A percentile compares a stretch with the other conserved stretches of the same genome.
phyloP scores from a whole-genome alignment of 2,113 vertebrate genomes.

The Microcebus ravelobensis region DNA sequence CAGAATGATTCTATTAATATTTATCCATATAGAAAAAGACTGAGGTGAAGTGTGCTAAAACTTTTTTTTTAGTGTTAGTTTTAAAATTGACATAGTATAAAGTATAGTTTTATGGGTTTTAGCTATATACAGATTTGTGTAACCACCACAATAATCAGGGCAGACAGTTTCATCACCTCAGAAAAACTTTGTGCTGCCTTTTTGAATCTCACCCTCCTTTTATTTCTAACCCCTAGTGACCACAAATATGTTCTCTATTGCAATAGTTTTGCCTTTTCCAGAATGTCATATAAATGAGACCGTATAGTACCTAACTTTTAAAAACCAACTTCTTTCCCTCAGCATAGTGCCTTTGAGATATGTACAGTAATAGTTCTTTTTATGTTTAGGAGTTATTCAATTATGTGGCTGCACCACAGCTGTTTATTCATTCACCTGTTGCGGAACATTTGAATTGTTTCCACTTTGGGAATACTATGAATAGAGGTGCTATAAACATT shows the following conservation, averaged over 20 bases:
- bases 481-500: neutral
- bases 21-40: neutral
- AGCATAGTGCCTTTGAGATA: neutral
- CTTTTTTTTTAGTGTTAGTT: neutral
- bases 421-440: neutral
- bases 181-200: neutral
- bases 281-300: neutral
- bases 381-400: neutral
- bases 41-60: neutral
- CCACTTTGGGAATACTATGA: neutral
- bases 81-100: neutral
- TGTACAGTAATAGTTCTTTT: neutral
- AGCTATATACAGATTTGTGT: neutral
- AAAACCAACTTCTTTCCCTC: conserved; percentile 6
- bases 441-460: neutral
- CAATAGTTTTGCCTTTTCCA: neutral
- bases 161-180: no score
- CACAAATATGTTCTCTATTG: neutral
- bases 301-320: neutral
- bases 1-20: conserved; percentile 9
- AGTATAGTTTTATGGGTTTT: neutral
- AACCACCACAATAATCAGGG: neutral
- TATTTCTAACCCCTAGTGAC: neutral
- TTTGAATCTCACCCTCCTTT: neutral
- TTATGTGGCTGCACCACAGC: neutral